Conservation (phyloP, 1,140 invertebrate species). For the Lanistes nyassanus region DNA sequence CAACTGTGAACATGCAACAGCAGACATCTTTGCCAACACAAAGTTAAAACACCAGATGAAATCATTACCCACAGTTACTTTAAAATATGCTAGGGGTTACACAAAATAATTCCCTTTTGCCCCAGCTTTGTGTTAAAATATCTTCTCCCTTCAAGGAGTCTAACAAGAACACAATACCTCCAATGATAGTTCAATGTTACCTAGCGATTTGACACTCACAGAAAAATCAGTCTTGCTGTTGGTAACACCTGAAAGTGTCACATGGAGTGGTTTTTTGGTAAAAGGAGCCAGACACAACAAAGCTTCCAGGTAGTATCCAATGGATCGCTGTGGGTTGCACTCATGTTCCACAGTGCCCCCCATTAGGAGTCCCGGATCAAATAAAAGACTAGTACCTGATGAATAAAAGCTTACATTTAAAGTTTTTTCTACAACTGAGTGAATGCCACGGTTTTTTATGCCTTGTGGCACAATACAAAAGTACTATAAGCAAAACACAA, state of each 20-base stretch:
- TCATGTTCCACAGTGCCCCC: constrained; percentile 90
- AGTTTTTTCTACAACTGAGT: not conserved
- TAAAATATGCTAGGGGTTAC: too few relatives aligned
- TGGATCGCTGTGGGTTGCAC: constrained; percentile 83
- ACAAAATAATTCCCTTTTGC: too few relatives aligned
- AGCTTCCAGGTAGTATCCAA: constrained; percentile 93
- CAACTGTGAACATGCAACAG: not conserved
- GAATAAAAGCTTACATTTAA: constrained; percentile 11
- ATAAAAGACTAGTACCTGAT: constrained; percentile 82
- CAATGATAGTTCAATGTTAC: not conserved
- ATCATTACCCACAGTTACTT: too few relatives aligned
- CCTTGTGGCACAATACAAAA: too few relatives aligned
- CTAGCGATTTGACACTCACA: constrained; percentile 52
- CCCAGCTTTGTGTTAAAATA: too few relatives aligned
- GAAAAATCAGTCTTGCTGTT: constrained; percentile 76
- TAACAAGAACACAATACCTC: not conserved
- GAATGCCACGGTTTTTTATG: not conserved
- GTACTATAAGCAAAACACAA: too few relatives aligned
- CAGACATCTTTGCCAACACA: not conserved
- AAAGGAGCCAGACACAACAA: constrained; percentile 91
- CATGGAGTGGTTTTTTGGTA: constrained; percentile 88
- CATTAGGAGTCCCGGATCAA: constrained; percentile 86
- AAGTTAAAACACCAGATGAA: not conserved
- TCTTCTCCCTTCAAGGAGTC: too few relatives aligned
- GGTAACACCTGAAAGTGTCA: constrained; percentile 87